Base-by-base conservation (phyloP, 1,140 invertebrate species). In the Neodiprion pinetum region DNA sequence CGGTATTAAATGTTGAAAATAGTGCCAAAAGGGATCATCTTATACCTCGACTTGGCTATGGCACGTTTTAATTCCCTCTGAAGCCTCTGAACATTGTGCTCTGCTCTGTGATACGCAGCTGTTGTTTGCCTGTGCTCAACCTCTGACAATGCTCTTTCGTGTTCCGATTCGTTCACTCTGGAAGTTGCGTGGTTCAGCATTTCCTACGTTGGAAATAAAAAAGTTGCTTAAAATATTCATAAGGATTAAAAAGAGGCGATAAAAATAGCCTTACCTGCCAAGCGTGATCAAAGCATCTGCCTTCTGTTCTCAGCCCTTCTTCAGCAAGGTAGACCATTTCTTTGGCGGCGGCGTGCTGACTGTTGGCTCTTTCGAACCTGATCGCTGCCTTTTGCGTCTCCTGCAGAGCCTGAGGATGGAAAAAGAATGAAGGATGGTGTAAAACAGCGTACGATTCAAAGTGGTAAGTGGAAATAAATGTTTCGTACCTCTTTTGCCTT, bases 121-220 rank as follows among this genome's bases (percentile, higher is more conserved):
- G 94, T 92, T 1, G 90, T 91, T 53, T 86, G 84, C 48, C 92
- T 90, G 80, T 96, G 94, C 76, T 92, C 93, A 84, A 86, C 90
- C 86, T 95, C 93, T 70, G 93, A 93, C 48, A 91, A 82, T 8
- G 93, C 91, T 80, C 93, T 93, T 76, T 94, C 93, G 17, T 90
- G 89, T 84, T 95, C 94, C 9, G 94, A 94, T 87, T 90, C 90
- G 81, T 90, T 91, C 81, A 97, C 96, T 87, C 97, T 94, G 74
- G 95, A 93, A 9, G 96, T 98, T 73, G 97, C 96, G 90, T 98
- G 96, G 88, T 99, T 99, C 21, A 99, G 91, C 96, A 98, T 98
- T 91, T 99, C 97, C 89, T 88, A 65, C 0, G 74, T 74, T n/a
- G 9, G 28, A 1, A 40, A 40, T 40, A 40, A 40, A 40, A 3